Evolutionary conservation across 2,888 invertebrate genomes (phyloP).

Genomic region (Digitonthophagus gazella): DNA sequence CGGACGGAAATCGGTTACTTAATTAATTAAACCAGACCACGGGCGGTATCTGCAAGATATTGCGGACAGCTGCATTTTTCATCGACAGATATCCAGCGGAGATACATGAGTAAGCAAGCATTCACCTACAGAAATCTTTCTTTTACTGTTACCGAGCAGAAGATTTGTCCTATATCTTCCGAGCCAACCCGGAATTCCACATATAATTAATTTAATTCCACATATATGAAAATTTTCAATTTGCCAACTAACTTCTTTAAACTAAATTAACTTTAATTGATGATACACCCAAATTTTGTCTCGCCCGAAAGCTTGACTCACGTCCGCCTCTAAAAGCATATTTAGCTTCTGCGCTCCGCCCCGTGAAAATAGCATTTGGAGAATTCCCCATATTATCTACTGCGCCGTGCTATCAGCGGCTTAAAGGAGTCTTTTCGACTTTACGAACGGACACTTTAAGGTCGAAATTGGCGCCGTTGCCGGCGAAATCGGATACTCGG

Average conservation of each 20-base stretch:
- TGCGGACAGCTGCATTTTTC: neutral
- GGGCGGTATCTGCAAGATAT: neutral
- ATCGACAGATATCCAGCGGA: neutral
- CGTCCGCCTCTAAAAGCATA: neutral
- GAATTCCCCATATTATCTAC: neutral
- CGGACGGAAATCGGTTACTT: neutral
- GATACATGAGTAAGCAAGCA: neutral
- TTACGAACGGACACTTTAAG: neutral
- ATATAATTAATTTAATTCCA: neutral
- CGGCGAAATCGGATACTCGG: slow-evolving; percentile 2
- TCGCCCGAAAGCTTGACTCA: neutral
- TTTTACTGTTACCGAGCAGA: neutral
- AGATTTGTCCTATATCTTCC: neutral
- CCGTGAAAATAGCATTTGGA: neutral
- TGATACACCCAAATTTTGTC: neutral
- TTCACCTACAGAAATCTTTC: neutral
- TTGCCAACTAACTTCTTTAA: too few species aligned
- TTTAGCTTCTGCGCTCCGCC: neutral
- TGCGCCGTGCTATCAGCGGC: neutral
- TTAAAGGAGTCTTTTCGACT: neutral
- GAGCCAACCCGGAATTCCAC: too few species aligned
- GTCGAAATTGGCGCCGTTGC: neutral
- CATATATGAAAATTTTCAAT: neutral
- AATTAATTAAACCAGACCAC: neutral
- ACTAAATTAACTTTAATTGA: neutral